Percentiles rank a stretch among this genome's conserved stretches.
These are phyloP conservation scores for Gnatocerus cornutus DNA, from an alignment of 2,888 invertebrate genomes.

Conservation along the genomic window DNA sequence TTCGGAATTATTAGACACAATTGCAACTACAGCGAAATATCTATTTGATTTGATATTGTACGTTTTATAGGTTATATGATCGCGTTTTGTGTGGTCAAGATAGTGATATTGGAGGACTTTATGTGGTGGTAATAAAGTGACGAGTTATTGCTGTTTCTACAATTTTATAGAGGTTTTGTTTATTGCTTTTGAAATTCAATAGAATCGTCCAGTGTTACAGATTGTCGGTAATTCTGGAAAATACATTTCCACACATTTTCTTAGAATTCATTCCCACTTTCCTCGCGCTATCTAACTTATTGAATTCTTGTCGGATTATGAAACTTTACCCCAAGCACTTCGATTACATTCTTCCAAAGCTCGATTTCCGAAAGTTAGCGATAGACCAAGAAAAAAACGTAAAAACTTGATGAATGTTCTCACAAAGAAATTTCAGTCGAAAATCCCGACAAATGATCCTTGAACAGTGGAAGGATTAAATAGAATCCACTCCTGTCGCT, in stretches of 20 bases:
- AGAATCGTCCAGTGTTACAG: no score
- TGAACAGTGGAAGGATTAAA: conserved; percentile 45
- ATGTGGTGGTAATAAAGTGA: neutral
- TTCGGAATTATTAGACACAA: neutral
- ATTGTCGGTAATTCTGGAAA: no score
- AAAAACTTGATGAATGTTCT: conserved; percentile 39
- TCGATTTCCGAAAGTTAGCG: conserved; percentile 9
- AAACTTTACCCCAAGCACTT: neutral
- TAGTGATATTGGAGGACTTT: neutral
- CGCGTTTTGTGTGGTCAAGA: neutral
- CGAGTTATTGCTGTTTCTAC: neutral
- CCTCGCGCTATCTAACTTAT: no score
- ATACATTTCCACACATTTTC: no score
- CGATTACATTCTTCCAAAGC: conserved; percentile 8
- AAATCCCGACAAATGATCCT: conserved; percentile 46
- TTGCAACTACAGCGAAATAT: neutral
- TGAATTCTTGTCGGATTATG: no score
- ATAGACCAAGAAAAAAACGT: conserved; percentile 12
- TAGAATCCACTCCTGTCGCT: conserved; percentile 46
- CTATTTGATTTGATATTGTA: neutral
- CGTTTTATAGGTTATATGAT: neutral
- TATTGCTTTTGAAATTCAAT: no score
- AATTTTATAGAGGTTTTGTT: no score
- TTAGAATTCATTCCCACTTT: no score
- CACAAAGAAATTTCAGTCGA: conserved; percentile 34